Evolutionary conservation across 2,888 invertebrate species (phyloP).

Genomic region (Elmis aenea): DNA sequence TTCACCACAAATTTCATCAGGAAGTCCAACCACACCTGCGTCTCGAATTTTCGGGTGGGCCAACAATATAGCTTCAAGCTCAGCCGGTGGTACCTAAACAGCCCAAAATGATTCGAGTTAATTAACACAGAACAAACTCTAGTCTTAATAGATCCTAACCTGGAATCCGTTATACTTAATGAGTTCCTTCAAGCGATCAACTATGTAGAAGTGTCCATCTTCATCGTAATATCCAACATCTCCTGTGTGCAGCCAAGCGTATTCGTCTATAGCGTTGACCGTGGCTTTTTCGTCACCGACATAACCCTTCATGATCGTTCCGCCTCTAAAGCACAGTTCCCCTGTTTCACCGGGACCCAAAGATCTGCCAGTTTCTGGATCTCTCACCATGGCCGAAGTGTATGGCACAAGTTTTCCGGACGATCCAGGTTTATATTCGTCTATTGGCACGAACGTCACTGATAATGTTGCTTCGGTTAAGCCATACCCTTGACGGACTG

Average conservation of each 20-base stretch:
- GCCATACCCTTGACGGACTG: conserved; percentile 9
- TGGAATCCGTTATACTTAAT: conserved; percentile 37
- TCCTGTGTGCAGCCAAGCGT: conserved; percentile 71
- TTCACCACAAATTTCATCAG: conserved; percentile 70
- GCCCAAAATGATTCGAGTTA: not conserved
- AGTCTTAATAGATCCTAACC: conserved; percentile 32
- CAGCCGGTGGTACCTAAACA: conserved; percentile 73
- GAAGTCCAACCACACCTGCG: conserved; percentile 76
- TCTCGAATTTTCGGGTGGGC: conserved; percentile 69
- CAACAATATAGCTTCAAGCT: conserved; percentile 74
- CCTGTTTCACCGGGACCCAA: conserved; percentile 62
- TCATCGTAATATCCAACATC: conserved; percentile 74
- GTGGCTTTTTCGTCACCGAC: conserved; percentile 62
- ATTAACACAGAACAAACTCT: too few relatives aligned
- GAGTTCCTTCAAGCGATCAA: too few relatives aligned
- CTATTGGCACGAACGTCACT: not conserved
- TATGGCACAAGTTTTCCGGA: conserved; percentile 58
- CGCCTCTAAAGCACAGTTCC: conserved; percentile 76
- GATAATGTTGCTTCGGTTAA: conserved; percentile 9
- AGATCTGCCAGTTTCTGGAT: conserved; percentile 54
- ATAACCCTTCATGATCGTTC: conserved; percentile 63
- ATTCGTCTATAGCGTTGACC: conserved; percentile 55
- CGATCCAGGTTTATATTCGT: conserved; percentile 27
- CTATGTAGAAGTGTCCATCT: too few relatives aligned
- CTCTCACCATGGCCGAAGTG: conserved; percentile 53